Conservation (phyloP, 2,888 invertebrate species). For the Sinotaia quadrata region DNA sequence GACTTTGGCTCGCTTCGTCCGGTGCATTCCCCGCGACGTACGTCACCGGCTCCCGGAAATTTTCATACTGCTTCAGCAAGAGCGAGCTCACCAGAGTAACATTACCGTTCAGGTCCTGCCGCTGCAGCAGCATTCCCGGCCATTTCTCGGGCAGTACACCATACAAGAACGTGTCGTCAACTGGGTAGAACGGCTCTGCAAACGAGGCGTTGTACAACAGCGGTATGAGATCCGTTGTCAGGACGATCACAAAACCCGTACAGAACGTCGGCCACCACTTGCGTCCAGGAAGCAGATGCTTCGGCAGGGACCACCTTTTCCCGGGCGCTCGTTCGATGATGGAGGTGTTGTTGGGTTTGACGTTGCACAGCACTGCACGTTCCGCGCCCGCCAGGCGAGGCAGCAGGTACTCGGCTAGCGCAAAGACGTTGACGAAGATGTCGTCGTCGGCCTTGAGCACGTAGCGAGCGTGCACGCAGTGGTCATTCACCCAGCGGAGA, state of each 20-base stretch:
- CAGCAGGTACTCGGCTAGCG: constrained; percentile 45
- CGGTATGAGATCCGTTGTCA: constrained; percentile 52
- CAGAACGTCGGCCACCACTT: constrained; percentile 63
- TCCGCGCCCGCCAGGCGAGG: constrained; percentile 37
- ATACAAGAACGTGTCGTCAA: constrained; percentile 67
- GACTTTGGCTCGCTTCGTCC: constrained; percentile 37
- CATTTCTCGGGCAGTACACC: constrained; percentile 48
- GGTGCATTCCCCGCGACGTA: constrained; percentile 35
- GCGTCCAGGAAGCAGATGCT: constrained; percentile 41
- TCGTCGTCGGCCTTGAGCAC: constrained; percentile 63
- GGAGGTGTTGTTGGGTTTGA: constrained; percentile 44
- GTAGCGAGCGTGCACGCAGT: constrained; percentile 51
- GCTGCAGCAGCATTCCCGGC: constrained; percentile 39
- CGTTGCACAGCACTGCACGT: constrained; percentile 47
- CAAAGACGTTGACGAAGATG: constrained; percentile 58
- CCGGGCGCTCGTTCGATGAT: constrained; percentile 46
- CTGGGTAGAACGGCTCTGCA: constrained; percentile 52
- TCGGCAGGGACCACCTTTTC: constrained; percentile 56
- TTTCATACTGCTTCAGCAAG: constrained; percentile 44
- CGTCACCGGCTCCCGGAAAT: constrained; percentile 17
- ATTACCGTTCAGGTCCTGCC: constrained; percentile 81
- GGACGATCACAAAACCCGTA: constrained; percentile 57
- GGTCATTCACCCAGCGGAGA: constrained; percentile 54
- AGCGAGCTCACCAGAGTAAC: constrained; percentile 82
- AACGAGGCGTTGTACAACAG: constrained; percentile 54